Base-by-base conservation (phyloP, 2,888 invertebrate species). In the Rambutsinella grinnellia region DNA sequence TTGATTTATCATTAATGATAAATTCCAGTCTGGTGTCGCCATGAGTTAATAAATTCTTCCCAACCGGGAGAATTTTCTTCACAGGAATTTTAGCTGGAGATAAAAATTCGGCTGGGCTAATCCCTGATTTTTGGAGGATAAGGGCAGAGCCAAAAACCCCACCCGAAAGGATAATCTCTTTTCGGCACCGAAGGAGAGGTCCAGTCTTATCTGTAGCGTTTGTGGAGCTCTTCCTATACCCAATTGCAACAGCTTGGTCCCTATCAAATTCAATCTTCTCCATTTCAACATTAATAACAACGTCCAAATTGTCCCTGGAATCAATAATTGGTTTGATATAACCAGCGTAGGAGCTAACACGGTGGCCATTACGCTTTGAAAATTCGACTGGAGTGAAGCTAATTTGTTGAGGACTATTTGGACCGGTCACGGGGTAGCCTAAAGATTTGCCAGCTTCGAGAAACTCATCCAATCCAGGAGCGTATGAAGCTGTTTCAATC, bases 311-410 rank as follows among this genome's bases (percentile, higher is more conserved):
- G 0, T 57, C 2, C 23, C 67, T 60, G 17, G 19, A n/a, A 1
- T 53, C 10, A 2, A 66, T 27, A 27, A 65, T 21, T 3, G 63
- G 65, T 36, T 51, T 19, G 1, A 77, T 13, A 46, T 66, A 71
- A 0, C 47, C 71, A 15, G 44, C 19, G 19, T 77, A 71, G 3
- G 77, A 67, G 15, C 62, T 62, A 0, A 66, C 51, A 5, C 77
- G 66, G 2, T 51, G 60, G 23, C 77, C 77, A 17, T 21, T 23
- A 6, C 13, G 19, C 26, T 49, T 65, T n/a, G 57, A 56, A 17
- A 49, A 77, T 17, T 78, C 77, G 1, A 72, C 46, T 23, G 77
- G 72, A 2, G 65, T 60, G 15, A 78, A 63, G 63, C n/a, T 24
- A 13, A 60, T 47, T 44, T 10, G 15, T 67, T 77, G 71, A 24